Evolutionary conservation across 2,797 vertebrate species (phyloP), one percentile per base, ranked within the genome.

Genomic region (Uromys caudimaculatus): DNA sequence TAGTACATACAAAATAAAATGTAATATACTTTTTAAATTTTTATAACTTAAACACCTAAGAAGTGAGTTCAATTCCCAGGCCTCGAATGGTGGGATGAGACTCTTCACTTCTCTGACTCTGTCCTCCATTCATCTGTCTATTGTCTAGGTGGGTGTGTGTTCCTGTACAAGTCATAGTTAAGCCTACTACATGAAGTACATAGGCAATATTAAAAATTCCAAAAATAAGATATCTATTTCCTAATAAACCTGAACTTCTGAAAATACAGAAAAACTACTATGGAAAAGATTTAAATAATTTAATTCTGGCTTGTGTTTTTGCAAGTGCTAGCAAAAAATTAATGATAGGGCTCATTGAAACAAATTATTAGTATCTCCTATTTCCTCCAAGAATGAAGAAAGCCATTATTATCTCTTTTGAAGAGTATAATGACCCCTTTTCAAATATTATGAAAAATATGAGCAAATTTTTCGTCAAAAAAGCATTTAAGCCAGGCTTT

Each of bases 381-480:
- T 3, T 78, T 41, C 64, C 94, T 69, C 56, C 41, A 47, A 76
- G 54, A 86, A 4, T 35, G 93, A 67, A 90, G 95, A 97, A 89
- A 92, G 62, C 44, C 2, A 95, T 93, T 79, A 90, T 86, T 67
- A 92, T 97, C 93, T 96, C 87, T 91, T 96, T 90, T 90, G 44
- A 79, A 58, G 94, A 41, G 47, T 38, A 95, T 95, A 86, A 90
- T 93, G 73, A 75, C 19, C 23, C 32, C 60, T 93, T 78, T 88
- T 91, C 79, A 6, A 64, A 77, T 35, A 93, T 47, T 56, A 96
- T 64, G 47, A 89, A 92, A 96, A 93, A 75, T 21, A 91, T 47
- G 11, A 95, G 52, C 38, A 93, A 29, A 23, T 93, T 35, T 50
- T 21, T 3, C 44, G 88, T 3, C 35, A 56, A 93, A 95, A 67